phyloP scores from a whole-genome alignment of 2,797 vertebrate genomes.

The Cyprinodon diabolis region DNA sequence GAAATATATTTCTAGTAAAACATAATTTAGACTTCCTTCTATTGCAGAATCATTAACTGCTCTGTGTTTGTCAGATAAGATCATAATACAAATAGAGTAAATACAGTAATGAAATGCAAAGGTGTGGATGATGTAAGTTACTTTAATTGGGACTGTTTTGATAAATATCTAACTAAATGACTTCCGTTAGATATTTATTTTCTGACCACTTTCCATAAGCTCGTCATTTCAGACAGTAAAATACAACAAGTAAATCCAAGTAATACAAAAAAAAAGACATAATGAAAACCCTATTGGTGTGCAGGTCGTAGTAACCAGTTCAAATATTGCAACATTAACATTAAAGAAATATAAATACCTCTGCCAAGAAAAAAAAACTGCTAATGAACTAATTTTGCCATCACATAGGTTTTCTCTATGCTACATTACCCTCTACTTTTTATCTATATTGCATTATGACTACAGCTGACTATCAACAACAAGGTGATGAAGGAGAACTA shows the following conservation, averaged over 20 bases:
- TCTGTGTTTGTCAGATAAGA: too few relatives aligned
- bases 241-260: too few relatives aligned
- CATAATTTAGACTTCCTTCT: too few relatives aligned
- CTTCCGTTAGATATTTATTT: neutral
- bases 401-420: neutral
- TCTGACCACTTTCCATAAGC: neutral
- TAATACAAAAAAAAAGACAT: too few relatives aligned
- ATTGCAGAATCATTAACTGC: too few relatives aligned
- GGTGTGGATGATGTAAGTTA: neutral
- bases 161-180: neutral
- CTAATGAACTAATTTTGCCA: neutral
- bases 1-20: too few relatives aligned
- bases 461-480: constrained; percentile 36
- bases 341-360: neutral
- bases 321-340: neutral
- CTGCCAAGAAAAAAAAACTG: neutral
- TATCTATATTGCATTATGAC: constrained; percentile 10
- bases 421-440: constrained; percentile 1
- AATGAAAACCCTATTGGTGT: neutral
- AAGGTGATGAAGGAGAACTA: neutral
- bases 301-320: too few relatives aligned
- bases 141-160: neutral
- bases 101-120: neutral
- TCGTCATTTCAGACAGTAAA: neutral
- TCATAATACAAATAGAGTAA: neutral